Conservation (phyloP, 2,113 vertebrate genomes). For the Oryzias woworae region DNA sequence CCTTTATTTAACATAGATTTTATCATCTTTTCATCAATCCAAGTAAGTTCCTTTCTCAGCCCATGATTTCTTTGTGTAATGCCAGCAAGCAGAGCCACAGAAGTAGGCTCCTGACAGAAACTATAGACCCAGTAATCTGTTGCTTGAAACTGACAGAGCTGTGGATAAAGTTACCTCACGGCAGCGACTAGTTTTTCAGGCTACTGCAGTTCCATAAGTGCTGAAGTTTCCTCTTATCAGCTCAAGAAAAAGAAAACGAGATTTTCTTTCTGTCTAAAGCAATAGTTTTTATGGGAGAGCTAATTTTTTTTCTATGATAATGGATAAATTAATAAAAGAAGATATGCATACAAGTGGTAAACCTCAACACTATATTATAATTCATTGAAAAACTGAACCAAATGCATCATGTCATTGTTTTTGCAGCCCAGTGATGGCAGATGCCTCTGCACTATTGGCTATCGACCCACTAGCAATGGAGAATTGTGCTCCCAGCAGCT, state of each 20-base stretch:
- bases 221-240: constrained; percentile 46
- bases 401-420: background rate
- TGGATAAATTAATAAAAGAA: background rate
- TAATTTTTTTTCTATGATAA: background rate
- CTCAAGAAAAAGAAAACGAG: constrained; percentile 24
- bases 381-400: constrained; percentile 3
- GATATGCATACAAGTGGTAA: background rate
- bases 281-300: background rate
- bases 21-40: background rate
- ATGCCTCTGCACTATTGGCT: constrained; percentile 82
- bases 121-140: constrained; percentile 63
- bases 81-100: background rate
- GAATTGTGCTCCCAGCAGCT: constrained; percentile 66
- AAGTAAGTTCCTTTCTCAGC: background rate
- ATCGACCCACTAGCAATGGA: constrained; percentile 42
- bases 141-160: constrained; percentile 46
- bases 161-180: constrained; percentile 52
- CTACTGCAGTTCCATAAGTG: constrained; percentile 6
- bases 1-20: background rate
- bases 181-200: constrained; percentile 47
- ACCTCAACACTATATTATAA: constrained; percentile 8
- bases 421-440: constrained; percentile 79
- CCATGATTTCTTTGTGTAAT: constrained; percentile 3
- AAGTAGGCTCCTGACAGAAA: constrained; percentile 35
- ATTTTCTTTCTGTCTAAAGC: constrained; percentile 18